Base-by-base conservation (phyloP, 2,888 invertebrate genomes). In the Camptogramma bilineatum region DNA sequence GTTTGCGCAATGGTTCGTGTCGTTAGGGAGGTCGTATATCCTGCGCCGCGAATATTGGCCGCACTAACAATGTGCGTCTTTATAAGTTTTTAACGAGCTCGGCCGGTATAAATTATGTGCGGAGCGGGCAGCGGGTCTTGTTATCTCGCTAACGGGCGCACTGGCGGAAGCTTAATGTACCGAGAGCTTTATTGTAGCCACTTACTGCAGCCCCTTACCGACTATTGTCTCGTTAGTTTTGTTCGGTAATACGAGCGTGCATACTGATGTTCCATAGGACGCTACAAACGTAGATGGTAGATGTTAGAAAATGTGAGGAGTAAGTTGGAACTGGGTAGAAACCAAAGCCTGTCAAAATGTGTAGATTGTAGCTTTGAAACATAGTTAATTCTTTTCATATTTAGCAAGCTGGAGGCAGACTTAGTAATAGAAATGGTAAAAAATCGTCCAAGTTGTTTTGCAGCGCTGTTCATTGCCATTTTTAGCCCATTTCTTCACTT, bases 81-180 rank as follows among this genome's bases (percentile, higher is more conserved):
- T 93, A 91, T 92, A 93, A 93, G 91, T 93, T 93, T 93, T 92
- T 93, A 93, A 93, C 92, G 93, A 92, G 92, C 91, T 90, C 87
- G 86, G 89, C 86, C 92, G 91, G 91, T 90, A 91, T 91, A 93
- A 93, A 91, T 91, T 92, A 92, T 91, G 91, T 90, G 87, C 85
- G 87, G 84, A 86, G 85, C 88, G 88, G 88, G 86, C 88, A 88
- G 83, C 86, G 88, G 91, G 88, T 90, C 91, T 92, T 91, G 92
- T 92, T 93, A 93, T 91, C 92, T 91, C 87, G 85, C 87, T 90
- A 90, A 91, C 90, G 87, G 90, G 62, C 90, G 88, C 82, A 83
- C 89, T 90, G 84, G 91, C 89, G 88, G 88, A 89, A 91, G 91
- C 91, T 91, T 92, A 92, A 92, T 92, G 92, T 91, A 90, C 85